phyloP scores from a whole-genome alignment of 2,797 vertebrate genomes.

The Huso huso region DNA sequence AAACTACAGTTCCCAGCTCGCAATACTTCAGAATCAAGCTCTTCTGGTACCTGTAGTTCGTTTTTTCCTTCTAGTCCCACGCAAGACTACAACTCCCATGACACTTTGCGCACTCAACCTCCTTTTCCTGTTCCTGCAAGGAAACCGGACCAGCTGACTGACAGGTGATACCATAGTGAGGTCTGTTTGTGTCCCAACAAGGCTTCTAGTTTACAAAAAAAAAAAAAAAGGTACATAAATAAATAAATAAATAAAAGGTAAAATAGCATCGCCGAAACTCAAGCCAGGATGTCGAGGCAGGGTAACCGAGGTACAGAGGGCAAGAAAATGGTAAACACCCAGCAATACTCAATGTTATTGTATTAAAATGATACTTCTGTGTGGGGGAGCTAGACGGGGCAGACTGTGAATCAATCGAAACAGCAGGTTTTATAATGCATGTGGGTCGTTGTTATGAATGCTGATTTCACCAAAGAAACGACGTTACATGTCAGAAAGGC shows the following conservation, averaged over 20 bases:
- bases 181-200: constrained; percentile 31
- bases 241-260: constrained; percentile 50
- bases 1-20: too few relatives aligned
- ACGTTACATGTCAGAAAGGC: constrained; percentile 18
- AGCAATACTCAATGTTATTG: not conserved
- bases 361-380: not conserved
- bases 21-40: too few relatives aligned
- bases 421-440: not conserved
- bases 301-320: constrained; percentile 82
- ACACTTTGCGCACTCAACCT: too few relatives aligned
- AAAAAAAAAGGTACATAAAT: constrained; percentile 26
- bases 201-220: not conserved
- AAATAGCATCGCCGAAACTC: constrained; percentile 35
- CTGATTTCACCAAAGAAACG: not conserved
- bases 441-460: not conserved
- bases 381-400: constrained; percentile 4
- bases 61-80: too few relatives aligned
- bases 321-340: constrained; percentile 86
- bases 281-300: constrained; percentile 75
- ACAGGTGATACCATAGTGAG: constrained; percentile 14
- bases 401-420: not conserved
- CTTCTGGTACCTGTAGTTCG: too few relatives aligned
- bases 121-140: not conserved
- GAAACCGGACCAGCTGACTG: constrained; percentile 18
- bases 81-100: too few relatives aligned